Base-by-base conservation (phyloP, 1,140 invertebrate species). In the Hylaeus anthracinus region DNA sequence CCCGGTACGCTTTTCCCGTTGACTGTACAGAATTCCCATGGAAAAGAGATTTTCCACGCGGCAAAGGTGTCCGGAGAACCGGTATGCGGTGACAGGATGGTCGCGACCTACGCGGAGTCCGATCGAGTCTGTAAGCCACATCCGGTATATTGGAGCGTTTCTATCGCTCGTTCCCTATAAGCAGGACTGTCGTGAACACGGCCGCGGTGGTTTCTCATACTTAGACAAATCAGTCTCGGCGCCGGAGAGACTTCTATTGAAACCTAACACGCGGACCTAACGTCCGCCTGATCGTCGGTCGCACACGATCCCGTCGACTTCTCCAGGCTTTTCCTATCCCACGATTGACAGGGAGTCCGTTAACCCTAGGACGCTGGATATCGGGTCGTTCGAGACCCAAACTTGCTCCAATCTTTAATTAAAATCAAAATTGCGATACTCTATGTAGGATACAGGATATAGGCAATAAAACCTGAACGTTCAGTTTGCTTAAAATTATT, bases 101-200 rank as follows among this genome's bases (percentile, higher is more conserved):
- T 64, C 67, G 67, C 70, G 70, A 72, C 12, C 70, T n/a, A 15
- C 55, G 39, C 61, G 39, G 61, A 14, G 39, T 63, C 61, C 61
- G 61, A 63, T 55, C n/a, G 43, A 56, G 65, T 26, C 71, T 66
- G 84, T 73, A 75, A 83, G 80, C 84, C 85, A 82, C 85, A 86
- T 86, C 85, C 85, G 85, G 80, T 79, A 84, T 64, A 83, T 45
- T 12, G 61, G 26, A 2, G 39, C 72, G 56, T 79, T 86, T 85
- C 72, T 82, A 63, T 81, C 61, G 60, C 45, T 75, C 67, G 80
- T 79, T 79, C 80, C 75, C 75, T 80, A 86, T 86, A 83, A 80
- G 73, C 76, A 74, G 85, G 45, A 63, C 43, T 48, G 15, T 10
- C 61, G 60, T 39, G 60, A 39, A 39, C 60, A 26, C 26, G 26